Percentiles rank a stretch among this genome's conserved stretches.
These are phyloP conservation scores for Cebidichthys violaceus DNA, from an alignment of 2,113 vertebrate genomes.

Conservation along the genomic window DNA sequence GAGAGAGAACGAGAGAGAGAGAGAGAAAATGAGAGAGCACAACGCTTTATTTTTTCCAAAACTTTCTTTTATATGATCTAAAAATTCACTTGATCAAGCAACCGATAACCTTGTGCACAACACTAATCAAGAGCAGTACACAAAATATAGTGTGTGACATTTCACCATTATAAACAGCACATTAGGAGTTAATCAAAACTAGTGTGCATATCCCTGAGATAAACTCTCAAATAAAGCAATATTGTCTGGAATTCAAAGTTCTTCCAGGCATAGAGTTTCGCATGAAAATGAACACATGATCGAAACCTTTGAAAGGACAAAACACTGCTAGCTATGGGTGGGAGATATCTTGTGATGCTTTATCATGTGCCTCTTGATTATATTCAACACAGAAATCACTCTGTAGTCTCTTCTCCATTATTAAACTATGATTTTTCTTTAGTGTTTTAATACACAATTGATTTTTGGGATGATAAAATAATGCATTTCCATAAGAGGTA, in stretches of 20 bases:
- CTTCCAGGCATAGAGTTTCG: conserved; percentile 55
- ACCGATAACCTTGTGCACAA: background rate
- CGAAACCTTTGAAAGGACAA: conserved; percentile 42
- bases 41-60: background rate
- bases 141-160: conserved; percentile 13
- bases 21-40: background rate
- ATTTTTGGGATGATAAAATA: background rate
- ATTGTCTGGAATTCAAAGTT: conserved; percentile 50
- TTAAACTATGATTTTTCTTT: background rate
- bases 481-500: background rate
- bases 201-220: conserved; percentile 25
- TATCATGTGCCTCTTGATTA: conserved; percentile 58
- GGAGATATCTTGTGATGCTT: conserved; percentile 39
- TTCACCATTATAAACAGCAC: conserved; percentile 2
- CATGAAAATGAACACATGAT: conserved; percentile 63
- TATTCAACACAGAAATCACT: conserved; percentile 33
- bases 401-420: background rate
- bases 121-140: conserved; percentile 14
- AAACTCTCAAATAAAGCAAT: conserved; percentile 55
- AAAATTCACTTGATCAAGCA: conserved; percentile 24
- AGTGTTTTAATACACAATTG: background rate
- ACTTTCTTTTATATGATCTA: background rate
- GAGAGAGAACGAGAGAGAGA: conserved; percentile 3
- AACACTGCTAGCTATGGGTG: conserved; percentile 51
- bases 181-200: conserved; percentile 51